Conservation (phyloP, 2,797 vertebrate genomes). For the Ctenosaura bakeri region DNA sequence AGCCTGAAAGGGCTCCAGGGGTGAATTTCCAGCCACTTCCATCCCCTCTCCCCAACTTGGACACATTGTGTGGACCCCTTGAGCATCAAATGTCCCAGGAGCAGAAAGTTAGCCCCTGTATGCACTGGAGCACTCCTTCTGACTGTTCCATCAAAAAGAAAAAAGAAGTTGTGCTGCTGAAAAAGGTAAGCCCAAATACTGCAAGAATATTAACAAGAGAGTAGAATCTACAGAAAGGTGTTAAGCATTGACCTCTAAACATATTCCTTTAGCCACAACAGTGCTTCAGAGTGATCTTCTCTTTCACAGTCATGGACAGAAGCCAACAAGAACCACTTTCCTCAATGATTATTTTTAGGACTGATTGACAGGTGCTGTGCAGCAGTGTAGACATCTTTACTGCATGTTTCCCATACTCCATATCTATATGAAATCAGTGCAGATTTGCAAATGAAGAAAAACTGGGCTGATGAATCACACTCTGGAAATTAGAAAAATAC, state of each 20-base stretch:
- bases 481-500: not conserved
- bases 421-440: not conserved
- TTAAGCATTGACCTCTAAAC: not conserved
- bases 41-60: too few species aligned
- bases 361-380: conserved; percentile 3
- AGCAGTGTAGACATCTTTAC: not conserved
- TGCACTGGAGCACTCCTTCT: not conserved
- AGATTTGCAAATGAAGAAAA: not conserved
- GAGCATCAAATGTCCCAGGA: too few species aligned
- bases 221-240: not conserved
- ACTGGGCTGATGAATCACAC: not conserved
- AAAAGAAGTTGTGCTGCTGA: not conserved
- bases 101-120: too few species aligned
- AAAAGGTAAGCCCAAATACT: rapidly evolving
- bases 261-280: not conserved
- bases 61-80: too few species aligned
- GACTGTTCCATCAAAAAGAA: not conserved
- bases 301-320: conserved; percentile 24
- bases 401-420: not conserved
- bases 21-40: too few species aligned
- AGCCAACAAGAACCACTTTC: not conserved
- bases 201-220: not conserved
- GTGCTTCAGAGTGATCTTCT: not conserved
- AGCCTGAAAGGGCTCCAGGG: too few species aligned
- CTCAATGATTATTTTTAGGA: conserved; percentile 57